Evolutionary conservation across 2,113 vertebrate genomes (phyloP).

Genomic region (Mastomys natalensis): DNA sequence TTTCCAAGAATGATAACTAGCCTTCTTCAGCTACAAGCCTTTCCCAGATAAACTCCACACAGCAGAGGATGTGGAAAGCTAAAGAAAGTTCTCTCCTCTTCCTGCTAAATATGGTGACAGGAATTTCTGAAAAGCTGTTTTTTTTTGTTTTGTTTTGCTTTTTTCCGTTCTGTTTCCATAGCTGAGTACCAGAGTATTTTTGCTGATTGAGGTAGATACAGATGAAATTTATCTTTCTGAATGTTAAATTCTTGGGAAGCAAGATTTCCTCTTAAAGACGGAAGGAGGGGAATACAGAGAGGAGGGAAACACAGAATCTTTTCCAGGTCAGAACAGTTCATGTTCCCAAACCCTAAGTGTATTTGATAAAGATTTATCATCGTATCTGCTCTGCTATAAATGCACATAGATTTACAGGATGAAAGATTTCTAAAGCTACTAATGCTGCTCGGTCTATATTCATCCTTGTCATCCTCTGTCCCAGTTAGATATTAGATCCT

Average conservation of each 20-base stretch:
- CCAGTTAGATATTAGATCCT: background rate
- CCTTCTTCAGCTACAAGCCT: conserved; percentile 46
- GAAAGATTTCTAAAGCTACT: background rate
- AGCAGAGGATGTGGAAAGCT: background rate
- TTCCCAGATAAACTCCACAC: conserved; percentile 1
- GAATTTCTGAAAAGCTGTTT: background rate
- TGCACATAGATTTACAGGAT: background rate
- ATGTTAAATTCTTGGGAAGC: background rate
- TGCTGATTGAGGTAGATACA: conserved; percentile 27
- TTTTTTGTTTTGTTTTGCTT: no score
- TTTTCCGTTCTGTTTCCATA: background rate
- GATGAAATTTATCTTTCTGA: conserved; percentile 50
- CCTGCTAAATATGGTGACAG: conserved; percentile 32
- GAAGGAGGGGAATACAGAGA: background rate
- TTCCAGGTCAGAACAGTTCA: conserved; percentile 22
- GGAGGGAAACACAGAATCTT: background rate
- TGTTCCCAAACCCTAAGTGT: background rate
- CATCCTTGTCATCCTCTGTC: background rate
- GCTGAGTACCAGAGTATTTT: conserved; percentile 16
- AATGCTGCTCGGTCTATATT: background rate
- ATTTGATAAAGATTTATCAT: conserved; percentile 67
- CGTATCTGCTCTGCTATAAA: conserved; percentile 20
- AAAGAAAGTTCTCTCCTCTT: conserved; percentile 48
- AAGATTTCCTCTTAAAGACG: background rate
- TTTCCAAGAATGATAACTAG: conserved; percentile 61